A percentile compares a stretch with the other conserved stretches of the same genome.
phyloP scores from a whole-genome alignment of 2,888 invertebrate genomes.

The Lordiphosa fenestrarum region DNA sequence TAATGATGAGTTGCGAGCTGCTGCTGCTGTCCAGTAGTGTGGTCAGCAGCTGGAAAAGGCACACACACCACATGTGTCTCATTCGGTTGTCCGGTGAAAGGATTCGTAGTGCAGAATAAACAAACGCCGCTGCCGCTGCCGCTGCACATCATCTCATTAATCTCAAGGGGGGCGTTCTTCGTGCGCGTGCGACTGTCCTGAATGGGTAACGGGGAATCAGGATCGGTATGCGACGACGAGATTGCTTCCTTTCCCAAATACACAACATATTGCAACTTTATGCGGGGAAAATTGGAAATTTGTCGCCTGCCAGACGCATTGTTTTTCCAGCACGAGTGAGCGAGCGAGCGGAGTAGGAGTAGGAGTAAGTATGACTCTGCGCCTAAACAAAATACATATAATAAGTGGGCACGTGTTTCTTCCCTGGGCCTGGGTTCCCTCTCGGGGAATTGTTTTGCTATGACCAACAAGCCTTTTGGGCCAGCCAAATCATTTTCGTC shows the following conservation, averaged over 20 bases:
- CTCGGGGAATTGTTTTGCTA: constrained; percentile 49
- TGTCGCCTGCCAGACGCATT: too few species aligned
- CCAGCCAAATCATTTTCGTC: constrained; percentile 7
- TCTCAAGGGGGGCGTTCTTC: constrained; percentile 71
- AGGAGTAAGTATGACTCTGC: constrained; percentile 7
- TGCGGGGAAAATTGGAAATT: constrained; percentile 40
- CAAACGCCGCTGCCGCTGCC: constrained; percentile 27
- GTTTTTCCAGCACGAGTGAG: constrained; percentile 47
- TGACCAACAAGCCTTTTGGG: constrained; percentile 51
- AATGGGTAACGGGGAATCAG: constrained; percentile 21
- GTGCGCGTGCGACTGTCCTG: constrained; percentile 44
- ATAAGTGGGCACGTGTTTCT: constrained; percentile 70
- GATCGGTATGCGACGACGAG: constrained; percentile 11
- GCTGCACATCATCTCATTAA: constrained; percentile 62
- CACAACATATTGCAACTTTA: constrained; percentile 74
- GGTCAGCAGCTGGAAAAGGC: constrained; percentile 66
- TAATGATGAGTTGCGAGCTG: background rate
- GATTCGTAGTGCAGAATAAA: constrained; percentile 60
- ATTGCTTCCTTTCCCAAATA: constrained; percentile 45
- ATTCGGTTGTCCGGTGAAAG: constrained; percentile 51
- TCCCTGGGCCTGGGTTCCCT: constrained; percentile 1
- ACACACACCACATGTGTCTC: constrained; percentile 22
- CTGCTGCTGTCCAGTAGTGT: constrained; percentile 38
- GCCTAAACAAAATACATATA: constrained; percentile 40
- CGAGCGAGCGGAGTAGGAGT: background rate